phyloP scores from a whole-genome alignment of 2,888 invertebrate species.

The Parascotia fuliginaria region DNA sequence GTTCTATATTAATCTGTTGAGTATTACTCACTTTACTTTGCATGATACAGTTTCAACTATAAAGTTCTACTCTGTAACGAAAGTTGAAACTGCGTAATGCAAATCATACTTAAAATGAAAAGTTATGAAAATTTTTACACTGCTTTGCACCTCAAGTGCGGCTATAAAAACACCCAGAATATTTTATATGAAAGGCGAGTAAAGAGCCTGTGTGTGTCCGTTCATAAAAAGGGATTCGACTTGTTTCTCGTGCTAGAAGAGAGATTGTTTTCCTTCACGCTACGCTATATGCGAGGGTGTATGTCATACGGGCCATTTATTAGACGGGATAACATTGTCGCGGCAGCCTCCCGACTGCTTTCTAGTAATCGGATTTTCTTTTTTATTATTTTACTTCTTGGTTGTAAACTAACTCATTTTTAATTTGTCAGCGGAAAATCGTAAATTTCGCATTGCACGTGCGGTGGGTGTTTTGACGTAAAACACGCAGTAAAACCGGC shows the following conservation, averaged over 20 bases:
- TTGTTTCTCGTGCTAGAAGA: conserved; percentile 69
- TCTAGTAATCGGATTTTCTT: conserved; percentile 75
- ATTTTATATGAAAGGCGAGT: conserved; percentile 62
- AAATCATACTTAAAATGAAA: conserved; percentile 38
- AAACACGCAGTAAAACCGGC: conserved; percentile 68
- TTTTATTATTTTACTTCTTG: conserved; percentile 77
- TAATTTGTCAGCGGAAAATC: conserved; percentile 77
- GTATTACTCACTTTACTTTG: neutral
- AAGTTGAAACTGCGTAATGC: conserved; percentile 11
- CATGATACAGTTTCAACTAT: neutral
- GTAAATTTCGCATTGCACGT: conserved; percentile 75
- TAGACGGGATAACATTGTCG: conserved; percentile 81
- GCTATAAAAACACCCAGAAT: conserved; percentile 57
- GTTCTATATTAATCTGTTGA: conserved; percentile 31
- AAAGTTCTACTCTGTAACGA: neutral
- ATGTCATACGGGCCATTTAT: conserved; percentile 80
- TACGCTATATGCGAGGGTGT: conserved; percentile 63
- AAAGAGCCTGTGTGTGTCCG: conserved; percentile 65
- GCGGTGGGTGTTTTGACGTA: conserved; percentile 59
- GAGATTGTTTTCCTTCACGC: conserved; percentile 75
- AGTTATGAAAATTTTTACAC: conserved; percentile 52
- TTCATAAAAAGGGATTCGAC: conserved; percentile 75
- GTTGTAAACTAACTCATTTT: conserved; percentile 82
- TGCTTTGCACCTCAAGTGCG: conserved; percentile 53
- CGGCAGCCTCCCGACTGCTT: conserved; percentile 54